A percentile compares a stretch with the other conserved stretches of the same genome.
Evolutionary conservation across 2,888 invertebrate species (phyloP).

Genomic region (Bombyx huttoni): DNA sequence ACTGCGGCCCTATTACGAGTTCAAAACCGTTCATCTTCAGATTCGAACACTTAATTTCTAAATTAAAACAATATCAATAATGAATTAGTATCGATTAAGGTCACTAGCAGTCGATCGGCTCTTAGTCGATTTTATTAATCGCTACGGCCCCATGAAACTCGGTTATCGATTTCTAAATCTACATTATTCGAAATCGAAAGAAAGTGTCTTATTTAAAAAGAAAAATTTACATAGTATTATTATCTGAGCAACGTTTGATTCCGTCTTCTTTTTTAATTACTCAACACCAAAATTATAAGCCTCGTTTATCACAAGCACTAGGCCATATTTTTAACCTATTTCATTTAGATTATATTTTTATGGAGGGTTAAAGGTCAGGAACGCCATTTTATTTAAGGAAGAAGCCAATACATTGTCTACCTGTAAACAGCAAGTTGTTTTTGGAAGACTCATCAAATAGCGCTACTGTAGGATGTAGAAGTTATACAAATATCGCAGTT

Average conservation of each 20-base stretch:
- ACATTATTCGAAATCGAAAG: background rate
- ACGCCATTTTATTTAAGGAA: too few species aligned
- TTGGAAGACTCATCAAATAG: too few species aligned
- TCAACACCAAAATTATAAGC: conserved; percentile 12
- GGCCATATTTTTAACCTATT: background rate
- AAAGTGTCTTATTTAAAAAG: background rate
- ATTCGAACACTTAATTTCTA: background rate
- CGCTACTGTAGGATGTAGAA: too few species aligned
- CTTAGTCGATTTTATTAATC: conserved; percentile 12
- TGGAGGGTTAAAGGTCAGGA: too few species aligned
- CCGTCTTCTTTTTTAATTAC: conserved; percentile 16
- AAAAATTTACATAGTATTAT: background rate
- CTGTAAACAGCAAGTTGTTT: too few species aligned
- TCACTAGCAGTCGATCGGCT: conserved; percentile 30
- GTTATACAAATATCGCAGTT: too few species aligned
- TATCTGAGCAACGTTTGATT: conserved; percentile 23
- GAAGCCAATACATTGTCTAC: too few species aligned
- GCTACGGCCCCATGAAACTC: conserved; percentile 13
- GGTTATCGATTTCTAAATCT: conserved; percentile 3
- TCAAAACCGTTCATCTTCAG: too few species aligned
- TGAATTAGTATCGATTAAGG: conserved; percentile 31
- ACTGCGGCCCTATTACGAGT: too few species aligned
- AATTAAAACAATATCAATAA: conserved; percentile 16
- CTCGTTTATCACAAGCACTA: background rate
- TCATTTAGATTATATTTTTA: too few species aligned